Evolutionary conservation across 2,797 vertebrate genomes (phyloP), one percentile per base, ranked within the genome.

Genomic region (Carcharodon carcharias): DNA sequence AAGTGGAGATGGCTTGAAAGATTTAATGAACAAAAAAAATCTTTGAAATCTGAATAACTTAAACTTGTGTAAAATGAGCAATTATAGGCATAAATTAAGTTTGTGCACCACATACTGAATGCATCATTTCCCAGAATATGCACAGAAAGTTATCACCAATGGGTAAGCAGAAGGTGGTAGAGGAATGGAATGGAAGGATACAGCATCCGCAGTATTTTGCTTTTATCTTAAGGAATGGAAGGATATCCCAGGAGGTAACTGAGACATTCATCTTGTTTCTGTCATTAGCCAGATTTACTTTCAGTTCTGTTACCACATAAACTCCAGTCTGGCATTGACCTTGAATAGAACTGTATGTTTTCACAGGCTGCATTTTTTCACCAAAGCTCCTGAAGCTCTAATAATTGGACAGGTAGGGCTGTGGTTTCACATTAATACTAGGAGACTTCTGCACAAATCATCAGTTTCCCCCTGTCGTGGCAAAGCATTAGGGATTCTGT

Each of bases 161-260:
- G 91, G 91, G 67, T 67, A 67, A 67, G 45, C 61, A 67, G 91
- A 67, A 67, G 21, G n/a, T 93, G 91, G n/a, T n/a, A 67, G 91
- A 67, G 45, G 93, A 12, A 45, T 67, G 21, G 21, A 45, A 45
- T 93, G 91, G 26, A 67, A 65, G 45, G 45, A 50, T 50, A 50
- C 0, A 50, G 45, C 45, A 50, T 50, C 45, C 45, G 45, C 45
- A 50, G 45, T 50, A 50, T 50, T 50, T 50, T 50, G 45, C 45
- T 50, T 50, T 50, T 50, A 50, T 50, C 45, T 50, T 50, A 45
- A 67, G 21, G 21, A 45, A 45, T 93, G 91, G 26, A 67, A 65
- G 12, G n/a, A 67, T 93, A 7, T 26, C 91, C 91, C n/a, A 61
- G 61, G 58, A 93, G 91, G 58, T n/a, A 23, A 65, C 8, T 93